Evolutionary conservation across 2,113 vertebrate species (phyloP), one percentile per base, ranked within the genome.

Genomic region (Leptodactylus fuscus): DNA sequence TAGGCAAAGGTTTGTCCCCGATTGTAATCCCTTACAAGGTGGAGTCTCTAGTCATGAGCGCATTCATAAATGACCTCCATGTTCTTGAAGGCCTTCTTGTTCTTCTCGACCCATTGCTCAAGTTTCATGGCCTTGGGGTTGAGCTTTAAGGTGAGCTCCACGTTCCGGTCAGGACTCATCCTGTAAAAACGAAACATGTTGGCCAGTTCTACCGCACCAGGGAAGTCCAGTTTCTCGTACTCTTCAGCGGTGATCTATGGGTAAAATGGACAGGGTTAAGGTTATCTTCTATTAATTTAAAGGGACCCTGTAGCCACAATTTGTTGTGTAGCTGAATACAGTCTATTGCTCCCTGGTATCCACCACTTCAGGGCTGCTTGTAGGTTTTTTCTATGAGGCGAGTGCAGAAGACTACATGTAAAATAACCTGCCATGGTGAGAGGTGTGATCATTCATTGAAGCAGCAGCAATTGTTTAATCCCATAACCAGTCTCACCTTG

Each of bases 181-280:
- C 67, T 4, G 0, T 92, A 93, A 90, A 94, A 94, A 0, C 77
- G 81, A 89, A 93, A 94, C 93, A 92, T 91, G 41, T 91, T 87
- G 0, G 92, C 90, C 70, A 90, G 0, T 24, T 92, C 93, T 65
- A 10, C 20, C 29, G 89, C 90, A 0, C 89, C 91, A 0, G 90
- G 88, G 80, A 91, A 93, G 60, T 71, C 87, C 0, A 13, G 53
- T 53, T 89, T 90, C 88, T 90, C 91, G 0, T 90, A 94, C 5
- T 89, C 89, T 78, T 93, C 92, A 0, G 88, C 89, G 1, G 90
- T 88, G 0, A 88, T 60, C 94, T 95, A 88, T 20, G 85, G 85
- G 69, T 88, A 7, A 90, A 38, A 20, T n/a, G 0, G 3, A 2
- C 38, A 29, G 16, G 10, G 2, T 29, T 0, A 1, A 27, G 36